Percentiles rank a stretch among this genome's conserved stretches.
These are phyloP conservation scores for Fringilla coelebs DNA, from an alignment of 2,797 vertebrate species.

Conservation along the genomic window DNA sequence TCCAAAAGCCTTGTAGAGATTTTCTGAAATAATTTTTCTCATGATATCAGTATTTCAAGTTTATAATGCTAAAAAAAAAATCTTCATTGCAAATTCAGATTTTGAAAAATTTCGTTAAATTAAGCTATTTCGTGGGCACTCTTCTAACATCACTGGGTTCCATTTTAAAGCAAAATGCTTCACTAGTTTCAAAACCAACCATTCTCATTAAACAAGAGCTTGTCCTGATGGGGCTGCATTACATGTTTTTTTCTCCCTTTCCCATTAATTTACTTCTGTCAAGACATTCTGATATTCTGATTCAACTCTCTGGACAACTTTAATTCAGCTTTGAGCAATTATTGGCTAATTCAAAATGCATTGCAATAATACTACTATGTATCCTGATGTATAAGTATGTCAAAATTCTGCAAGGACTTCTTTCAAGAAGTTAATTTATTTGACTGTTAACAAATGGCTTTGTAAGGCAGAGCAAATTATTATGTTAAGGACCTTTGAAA, in stretches of 20 bases:
- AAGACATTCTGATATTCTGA: not conserved
- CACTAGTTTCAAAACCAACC: not conserved
- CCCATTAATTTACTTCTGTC: fast-evolving
- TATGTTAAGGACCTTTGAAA: not conserved
- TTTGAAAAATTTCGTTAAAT: not conserved
- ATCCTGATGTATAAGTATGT: not conserved
- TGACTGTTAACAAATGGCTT: not conserved
- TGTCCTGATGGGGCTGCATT: not conserved
- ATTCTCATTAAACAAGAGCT: not conserved
- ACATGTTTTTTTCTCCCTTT: not conserved
- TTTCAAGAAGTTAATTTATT: not conserved
- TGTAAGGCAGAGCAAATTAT: not conserved
- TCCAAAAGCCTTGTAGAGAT: not conserved
- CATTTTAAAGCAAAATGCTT: not conserved
- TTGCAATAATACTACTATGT: not conserved
- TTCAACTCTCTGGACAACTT: not conserved
- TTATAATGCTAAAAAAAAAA: not conserved
- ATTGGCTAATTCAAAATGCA: not conserved
- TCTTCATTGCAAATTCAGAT: not conserved
- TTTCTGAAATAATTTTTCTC: not conserved
- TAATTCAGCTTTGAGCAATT: not conserved
- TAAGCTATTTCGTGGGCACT: not conserved
- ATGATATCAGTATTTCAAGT: not conserved
- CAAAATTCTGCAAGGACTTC: not conserved
- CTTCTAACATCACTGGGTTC: not conserved